Evolutionary conservation across 53 echinoderm and acorn worm genomes (phyloP).

Genomic region (Pentamera pediparva): DNA sequence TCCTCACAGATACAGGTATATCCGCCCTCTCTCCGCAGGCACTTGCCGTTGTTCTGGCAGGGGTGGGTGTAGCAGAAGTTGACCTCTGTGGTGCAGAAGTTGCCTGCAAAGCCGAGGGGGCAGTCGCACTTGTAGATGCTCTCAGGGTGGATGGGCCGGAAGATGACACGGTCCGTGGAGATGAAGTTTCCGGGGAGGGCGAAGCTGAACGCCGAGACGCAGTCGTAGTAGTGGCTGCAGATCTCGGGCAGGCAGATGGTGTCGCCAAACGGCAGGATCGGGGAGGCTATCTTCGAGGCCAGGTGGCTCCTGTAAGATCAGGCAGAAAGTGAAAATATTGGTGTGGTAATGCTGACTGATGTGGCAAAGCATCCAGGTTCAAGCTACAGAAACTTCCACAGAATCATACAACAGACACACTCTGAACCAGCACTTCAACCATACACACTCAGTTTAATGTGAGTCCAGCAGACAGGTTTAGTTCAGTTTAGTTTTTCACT

Average conservation of each 20-base stretch:
- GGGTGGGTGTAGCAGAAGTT: slow-evolving; percentile 99
- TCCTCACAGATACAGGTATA: slow-evolving; percentile 80
- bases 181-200: slow-evolving; percentile 82
- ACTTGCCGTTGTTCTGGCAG: slow-evolving; percentile 71
- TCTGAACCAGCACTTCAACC: too few relatives aligned
- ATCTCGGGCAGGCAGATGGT: slow-evolving; percentile 90
- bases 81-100: slow-evolving; percentile 95
- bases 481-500: too few relatives aligned
- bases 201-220: slow-evolving; percentile 79
- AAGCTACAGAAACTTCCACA: too few relatives aligned
- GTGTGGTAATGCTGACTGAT: too few relatives aligned
- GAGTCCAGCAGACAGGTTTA: too few relatives aligned
- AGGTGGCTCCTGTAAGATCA: slow-evolving; percentile 79
- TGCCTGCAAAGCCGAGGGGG: slow-evolving; percentile 90
- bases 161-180: slow-evolving; percentile 80
- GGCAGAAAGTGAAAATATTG: too few relatives aligned
- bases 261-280: slow-evolving; percentile 91
- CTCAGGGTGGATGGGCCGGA: slow-evolving; percentile 95
- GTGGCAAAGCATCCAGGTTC: too few relatives aligned
- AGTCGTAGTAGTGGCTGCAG: slow-evolving; percentile 65
- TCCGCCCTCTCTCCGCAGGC: slow-evolving; percentile 78
- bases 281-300: slow-evolving; percentile 57
- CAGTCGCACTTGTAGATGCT: slow-evolving; percentile 92
- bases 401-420: too few relatives aligned
- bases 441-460: too few relatives aligned